phyloP scores from a whole-genome alignment of 2,888 invertebrate genomes.

The Lymantria monacha region DNA sequence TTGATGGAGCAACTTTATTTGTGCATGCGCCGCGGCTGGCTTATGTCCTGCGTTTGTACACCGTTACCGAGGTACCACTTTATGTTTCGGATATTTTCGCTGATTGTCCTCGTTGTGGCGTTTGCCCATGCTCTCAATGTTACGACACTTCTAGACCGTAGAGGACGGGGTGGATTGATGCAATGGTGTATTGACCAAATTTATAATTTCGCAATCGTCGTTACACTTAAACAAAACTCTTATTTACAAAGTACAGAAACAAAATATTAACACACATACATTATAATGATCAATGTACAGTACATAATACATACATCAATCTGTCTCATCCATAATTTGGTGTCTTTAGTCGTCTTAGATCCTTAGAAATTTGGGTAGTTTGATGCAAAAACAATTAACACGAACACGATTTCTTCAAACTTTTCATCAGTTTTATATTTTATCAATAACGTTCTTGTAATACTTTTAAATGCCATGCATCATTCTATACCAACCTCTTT shows the following conservation, averaged over 20 bases:
- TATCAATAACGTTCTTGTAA: not conserved
- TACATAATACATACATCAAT: conserved; percentile 51
- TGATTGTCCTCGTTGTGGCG: conserved; percentile 77
- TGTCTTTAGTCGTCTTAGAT: conserved; percentile 57
- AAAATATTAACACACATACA: conserved; percentile 11
- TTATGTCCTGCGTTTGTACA: conserved; percentile 76
- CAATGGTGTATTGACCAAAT: conserved; percentile 30
- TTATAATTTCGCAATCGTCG: conserved; percentile 6
- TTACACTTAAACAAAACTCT: conserved; percentile 21
- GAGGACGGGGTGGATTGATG: conserved; percentile 71
- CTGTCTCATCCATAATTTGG: conserved; percentile 51
- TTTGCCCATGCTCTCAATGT: conserved; percentile 69
- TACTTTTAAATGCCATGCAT: conserved; percentile 33
- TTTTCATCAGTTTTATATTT: not conserved
- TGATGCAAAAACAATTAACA: conserved; percentile 38
- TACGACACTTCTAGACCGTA: conserved; percentile 53
- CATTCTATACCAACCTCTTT: conserved; percentile 54
- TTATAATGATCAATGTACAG: conserved; percentile 35
- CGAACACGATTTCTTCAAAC: not conserved
- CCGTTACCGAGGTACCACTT: conserved; percentile 73
- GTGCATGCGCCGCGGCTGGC: conserved; percentile 79
- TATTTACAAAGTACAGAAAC: conserved; percentile 8
- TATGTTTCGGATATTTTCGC: conserved; percentile 68
- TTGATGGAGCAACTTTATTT: conserved; percentile 79
- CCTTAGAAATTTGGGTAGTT: conserved; percentile 54